A percentile compares a stretch with the other conserved stretches of the same genome.
phyloP scores from a whole-genome alignment of 2,113 vertebrate genomes.

The Dromas ardeola region DNA sequence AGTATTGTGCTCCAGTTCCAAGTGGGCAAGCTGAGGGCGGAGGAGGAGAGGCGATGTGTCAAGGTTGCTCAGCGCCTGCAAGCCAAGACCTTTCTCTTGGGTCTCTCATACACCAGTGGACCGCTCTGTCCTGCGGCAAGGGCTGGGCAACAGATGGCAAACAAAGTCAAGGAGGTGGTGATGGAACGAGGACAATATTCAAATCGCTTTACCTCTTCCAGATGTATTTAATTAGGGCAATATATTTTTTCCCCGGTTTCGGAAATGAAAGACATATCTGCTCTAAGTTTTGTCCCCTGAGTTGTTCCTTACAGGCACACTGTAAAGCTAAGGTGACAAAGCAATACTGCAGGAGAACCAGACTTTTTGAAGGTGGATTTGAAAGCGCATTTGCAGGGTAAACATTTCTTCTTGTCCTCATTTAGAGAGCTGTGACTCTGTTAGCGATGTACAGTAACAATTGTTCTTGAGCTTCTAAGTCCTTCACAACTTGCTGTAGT shows the following conservation, averaged over 20 bases:
- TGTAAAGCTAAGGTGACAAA: not conserved
- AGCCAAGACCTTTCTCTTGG: not conserved
- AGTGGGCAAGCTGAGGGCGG: not conserved
- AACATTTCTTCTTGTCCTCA: not conserved
- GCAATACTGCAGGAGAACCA: not conserved
- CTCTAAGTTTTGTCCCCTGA: not conserved
- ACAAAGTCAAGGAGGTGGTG: not conserved
- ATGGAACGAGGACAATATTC: not conserved
- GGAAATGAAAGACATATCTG: not conserved
- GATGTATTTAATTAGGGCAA: not conserved
- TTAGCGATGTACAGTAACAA: not conserved
- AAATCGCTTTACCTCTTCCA: not conserved
- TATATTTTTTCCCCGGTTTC: not conserved
- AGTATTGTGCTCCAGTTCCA: not conserved
- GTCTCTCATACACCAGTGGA: accelerated
- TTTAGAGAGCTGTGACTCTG: not conserved
- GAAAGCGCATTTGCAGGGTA: not conserved
- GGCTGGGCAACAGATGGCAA: not conserved
- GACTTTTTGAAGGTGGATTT: not conserved
- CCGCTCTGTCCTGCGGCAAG: not conserved
- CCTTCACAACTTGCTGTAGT: not conserved
- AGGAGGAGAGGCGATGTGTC: accelerated
- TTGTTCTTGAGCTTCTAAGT: not conserved
- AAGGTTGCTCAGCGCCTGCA: not conserved
- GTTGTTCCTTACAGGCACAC: not conserved